Evolutionary conservation across 1,140 invertebrate genomes (phyloP).

Genomic region (Rhizoglyphus robini): DNA sequence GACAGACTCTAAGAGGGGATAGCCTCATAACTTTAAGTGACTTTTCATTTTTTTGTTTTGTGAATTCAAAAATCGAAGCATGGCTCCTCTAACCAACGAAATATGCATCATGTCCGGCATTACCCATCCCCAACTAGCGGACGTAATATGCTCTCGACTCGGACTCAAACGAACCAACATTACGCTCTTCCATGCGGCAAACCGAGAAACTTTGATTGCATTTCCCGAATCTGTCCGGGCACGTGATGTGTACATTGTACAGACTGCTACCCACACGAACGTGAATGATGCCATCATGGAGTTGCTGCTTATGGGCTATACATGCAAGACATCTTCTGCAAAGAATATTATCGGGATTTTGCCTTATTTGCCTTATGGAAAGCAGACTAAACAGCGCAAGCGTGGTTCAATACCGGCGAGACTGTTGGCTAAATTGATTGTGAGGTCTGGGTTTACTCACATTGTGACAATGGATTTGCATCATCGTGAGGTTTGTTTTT

Average conservation of each 20-base stretch:
- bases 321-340: no score
- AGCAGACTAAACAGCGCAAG: slow-evolving; percentile 98
- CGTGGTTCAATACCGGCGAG: slow-evolving; percentile 92
- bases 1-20: no score
- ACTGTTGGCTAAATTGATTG: slow-evolving; percentile 88
- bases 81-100: slow-evolving; percentile 13
- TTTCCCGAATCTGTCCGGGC: slow-evolving; percentile 86
- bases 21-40: no score
- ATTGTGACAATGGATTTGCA: slow-evolving; percentile 98
- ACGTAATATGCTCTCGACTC: slow-evolving; percentile 72
- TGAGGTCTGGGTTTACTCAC: slow-evolving; percentile 78
- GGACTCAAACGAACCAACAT: slow-evolving; percentile 74
- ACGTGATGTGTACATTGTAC: slow-evolving; percentile 90
- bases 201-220: slow-evolving; percentile 87
- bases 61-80: no score
- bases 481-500: slow-evolving; percentile 73
- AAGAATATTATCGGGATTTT: slow-evolving; percentile 94
- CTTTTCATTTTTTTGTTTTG: no score
- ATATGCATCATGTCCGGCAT: slow-evolving; percentile 19
- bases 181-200: slow-evolving; percentile 85
- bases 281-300: slow-evolving; percentile 99
- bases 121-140: slow-evolving; percentile 29
- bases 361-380: slow-evolving; percentile 97
- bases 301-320: slow-evolving; percentile 93
- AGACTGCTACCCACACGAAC: slow-evolving; percentile 73